phyloP scores from a whole-genome alignment of 2,888 invertebrate species.

The Agonum fuliginosum region DNA sequence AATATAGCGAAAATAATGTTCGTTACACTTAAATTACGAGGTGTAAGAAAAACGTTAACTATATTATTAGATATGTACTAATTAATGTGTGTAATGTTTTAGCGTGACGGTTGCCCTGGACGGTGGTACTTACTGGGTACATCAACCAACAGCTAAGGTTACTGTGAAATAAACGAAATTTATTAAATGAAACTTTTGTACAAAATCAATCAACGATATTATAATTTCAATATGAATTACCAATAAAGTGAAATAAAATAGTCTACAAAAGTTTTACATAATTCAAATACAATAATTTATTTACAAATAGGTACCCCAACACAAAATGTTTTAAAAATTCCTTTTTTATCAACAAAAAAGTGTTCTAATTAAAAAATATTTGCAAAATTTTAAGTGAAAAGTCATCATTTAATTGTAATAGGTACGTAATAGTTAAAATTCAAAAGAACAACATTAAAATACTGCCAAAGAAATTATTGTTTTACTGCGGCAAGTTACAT shows the following conservation, averaged over 20 bases:
- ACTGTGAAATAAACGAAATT: constrained; percentile 71
- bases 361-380: too few species aligned
- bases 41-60: background rate
- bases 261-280: constrained; percentile 22
- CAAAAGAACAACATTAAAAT: too few species aligned
- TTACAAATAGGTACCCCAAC: constrained; percentile 42
- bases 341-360: too few species aligned
- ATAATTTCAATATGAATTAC: constrained; percentile 42
- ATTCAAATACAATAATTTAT: constrained; percentile 46
- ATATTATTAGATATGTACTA: background rate
- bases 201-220: constrained; percentile 36
- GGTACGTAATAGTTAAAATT: too few species aligned
- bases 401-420: too few species aligned
- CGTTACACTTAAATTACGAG: too few species aligned
- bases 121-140: constrained; percentile 84
- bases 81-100: constrained; percentile 68
- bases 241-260: constrained; percentile 56
- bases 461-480: too few species aligned
- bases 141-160: constrained; percentile 78
- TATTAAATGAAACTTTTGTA: constrained; percentile 58
- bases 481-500: too few species aligned
- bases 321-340: background rate
- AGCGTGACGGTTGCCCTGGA: constrained; percentile 82
- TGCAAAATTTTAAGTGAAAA: too few species aligned
- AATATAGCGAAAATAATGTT: too few species aligned